Conservation (phyloP, 2,113 vertebrate species). For the Mesocricetus auratus region DNA sequence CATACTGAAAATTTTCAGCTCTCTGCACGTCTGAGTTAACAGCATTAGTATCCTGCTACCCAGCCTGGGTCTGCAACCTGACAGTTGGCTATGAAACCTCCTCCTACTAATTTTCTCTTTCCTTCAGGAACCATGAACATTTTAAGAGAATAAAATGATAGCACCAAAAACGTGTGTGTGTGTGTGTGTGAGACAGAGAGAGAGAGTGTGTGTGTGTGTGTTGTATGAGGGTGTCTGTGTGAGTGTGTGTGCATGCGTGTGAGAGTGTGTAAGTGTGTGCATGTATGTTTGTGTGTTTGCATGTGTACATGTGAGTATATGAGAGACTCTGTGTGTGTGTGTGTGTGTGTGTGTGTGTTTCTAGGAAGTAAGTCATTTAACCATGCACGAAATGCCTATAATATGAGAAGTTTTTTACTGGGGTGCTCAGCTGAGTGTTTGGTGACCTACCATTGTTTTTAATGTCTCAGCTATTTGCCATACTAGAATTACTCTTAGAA, state of each 20-base stretch:
- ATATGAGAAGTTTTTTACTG: neutral
- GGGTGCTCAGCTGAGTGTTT: neutral
- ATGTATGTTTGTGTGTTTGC: neutral
- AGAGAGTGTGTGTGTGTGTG: no score
- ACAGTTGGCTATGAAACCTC: conserved; percentile 47
- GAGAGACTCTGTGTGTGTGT: neutral
- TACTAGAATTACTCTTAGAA: conserved; percentile 37
- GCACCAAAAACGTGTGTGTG: neutral
- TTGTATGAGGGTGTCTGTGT: neutral
- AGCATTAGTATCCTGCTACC: conserved; percentile 20
- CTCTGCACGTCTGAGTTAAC: conserved; percentile 62
- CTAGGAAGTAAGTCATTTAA: conserved; percentile 29
- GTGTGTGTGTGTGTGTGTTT: neutral
- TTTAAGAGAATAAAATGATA: conserved; percentile 35
- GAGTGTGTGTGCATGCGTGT: neutral
- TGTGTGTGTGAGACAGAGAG: neutral
- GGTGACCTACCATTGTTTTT: conserved; percentile 5
- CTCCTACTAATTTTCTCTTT: conserved; percentile 26
- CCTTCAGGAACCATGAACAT: conserved; percentile 7
- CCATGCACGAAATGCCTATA: neutral
- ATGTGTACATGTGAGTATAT: neutral
- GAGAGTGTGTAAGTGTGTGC: neutral
- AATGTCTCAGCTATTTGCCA: conserved; percentile 27
- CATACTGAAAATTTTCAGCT: conserved; percentile 63
- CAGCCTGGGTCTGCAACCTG: conserved; percentile 50